These are phyloP conservation scores for Hiodon alosoides DNA, from an alignment of 2,113 vertebrate species.

Conservation along the genomic window DNA sequence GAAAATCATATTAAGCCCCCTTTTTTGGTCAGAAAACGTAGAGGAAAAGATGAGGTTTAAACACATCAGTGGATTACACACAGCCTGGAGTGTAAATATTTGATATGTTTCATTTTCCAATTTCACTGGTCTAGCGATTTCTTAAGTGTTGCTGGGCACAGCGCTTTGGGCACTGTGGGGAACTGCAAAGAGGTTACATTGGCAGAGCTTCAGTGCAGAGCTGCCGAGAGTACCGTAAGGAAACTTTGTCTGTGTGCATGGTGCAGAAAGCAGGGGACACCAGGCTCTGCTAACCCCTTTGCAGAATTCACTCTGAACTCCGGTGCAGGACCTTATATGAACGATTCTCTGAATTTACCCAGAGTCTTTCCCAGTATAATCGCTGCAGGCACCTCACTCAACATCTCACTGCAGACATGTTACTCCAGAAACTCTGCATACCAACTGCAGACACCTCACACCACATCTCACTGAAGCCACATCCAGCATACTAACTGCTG, in stretches of 20 bases:
- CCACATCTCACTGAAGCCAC: no score
- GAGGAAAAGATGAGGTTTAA: background rate
- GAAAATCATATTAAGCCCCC: no score
- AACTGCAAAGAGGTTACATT: conserved; percentile 22
- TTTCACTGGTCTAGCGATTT: conserved; percentile 15
- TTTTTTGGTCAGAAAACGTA: no score
- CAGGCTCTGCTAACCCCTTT: background rate
- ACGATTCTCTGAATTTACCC: no score
- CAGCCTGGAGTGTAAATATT: conserved; percentile 14
- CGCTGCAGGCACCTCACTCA: conserved; percentile 2
- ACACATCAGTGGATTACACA: background rate
- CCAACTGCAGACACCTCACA: background rate
- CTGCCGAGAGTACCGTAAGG: conserved; percentile 23
- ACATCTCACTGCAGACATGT: conserved; percentile 4
- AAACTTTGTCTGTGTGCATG: background rate
- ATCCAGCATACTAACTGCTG: no score
- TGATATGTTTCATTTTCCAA: conserved; percentile 17
- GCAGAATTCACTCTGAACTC: background rate
- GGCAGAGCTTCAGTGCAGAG: conserved; percentile 11
- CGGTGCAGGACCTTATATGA: no score
- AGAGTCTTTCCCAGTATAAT: background rate
- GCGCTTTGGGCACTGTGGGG: background rate
- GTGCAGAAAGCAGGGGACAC: no score
- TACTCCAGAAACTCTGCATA: background rate
- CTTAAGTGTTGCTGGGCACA: background rate